A percentile compares a stretch with the other conserved stretches of the same genome.
These are phyloP conservation scores for Caenorhabditis sp. DNA, from an alignment of 2,888 invertebrate genomes.

Conservation along the genomic window DNA sequence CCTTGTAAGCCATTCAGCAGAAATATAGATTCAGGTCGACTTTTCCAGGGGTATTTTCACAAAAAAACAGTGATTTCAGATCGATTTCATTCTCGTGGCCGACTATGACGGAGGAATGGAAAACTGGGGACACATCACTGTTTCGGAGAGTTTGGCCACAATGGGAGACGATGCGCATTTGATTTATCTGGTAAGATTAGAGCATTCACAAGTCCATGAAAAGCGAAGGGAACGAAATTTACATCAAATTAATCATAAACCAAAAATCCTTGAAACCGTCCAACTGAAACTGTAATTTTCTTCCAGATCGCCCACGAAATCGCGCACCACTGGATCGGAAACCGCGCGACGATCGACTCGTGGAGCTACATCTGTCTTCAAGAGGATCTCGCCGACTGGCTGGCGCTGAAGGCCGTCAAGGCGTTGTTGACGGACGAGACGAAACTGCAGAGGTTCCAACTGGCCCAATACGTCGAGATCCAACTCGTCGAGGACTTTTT, in stretches of 20 bases:
- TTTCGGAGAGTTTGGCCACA: slow-evolving; percentile 58
- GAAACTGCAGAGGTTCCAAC: slow-evolving; percentile 58
- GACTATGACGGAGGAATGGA: slow-evolving; percentile 72
- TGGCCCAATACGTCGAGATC: slow-evolving; percentile 74
- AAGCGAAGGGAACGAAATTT: no score
- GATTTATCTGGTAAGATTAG: slow-evolving; percentile 57
- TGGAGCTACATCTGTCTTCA: slow-evolving; percentile 70
- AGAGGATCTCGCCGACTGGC: slow-evolving; percentile 68
- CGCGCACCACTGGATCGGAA: slow-evolving; percentile 71
- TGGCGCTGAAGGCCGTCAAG: slow-evolving; percentile 63
- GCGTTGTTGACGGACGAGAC: slow-evolving; percentile 57
- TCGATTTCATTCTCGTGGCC: slow-evolving; percentile 65
- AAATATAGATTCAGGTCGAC: no score
- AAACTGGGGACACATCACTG: slow-evolving; percentile 68
- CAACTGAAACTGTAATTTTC: no score
- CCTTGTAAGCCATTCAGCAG: no score
- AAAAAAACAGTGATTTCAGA: slow-evolving; percentile 32
- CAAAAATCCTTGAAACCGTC: no score
- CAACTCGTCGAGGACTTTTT: slow-evolving; percentile 76
- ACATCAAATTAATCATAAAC: no score
- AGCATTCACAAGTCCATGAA: no score
- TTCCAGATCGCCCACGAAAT: slow-evolving; percentile 65
- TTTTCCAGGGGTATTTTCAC: not conserved
- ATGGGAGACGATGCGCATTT: slow-evolving; percentile 66
- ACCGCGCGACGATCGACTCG: slow-evolving; percentile 61